These are phyloP conservation scores for Brachyrhaphis roseni DNA, from an alignment of 2,797 vertebrate species.

Conservation along the genomic window DNA sequence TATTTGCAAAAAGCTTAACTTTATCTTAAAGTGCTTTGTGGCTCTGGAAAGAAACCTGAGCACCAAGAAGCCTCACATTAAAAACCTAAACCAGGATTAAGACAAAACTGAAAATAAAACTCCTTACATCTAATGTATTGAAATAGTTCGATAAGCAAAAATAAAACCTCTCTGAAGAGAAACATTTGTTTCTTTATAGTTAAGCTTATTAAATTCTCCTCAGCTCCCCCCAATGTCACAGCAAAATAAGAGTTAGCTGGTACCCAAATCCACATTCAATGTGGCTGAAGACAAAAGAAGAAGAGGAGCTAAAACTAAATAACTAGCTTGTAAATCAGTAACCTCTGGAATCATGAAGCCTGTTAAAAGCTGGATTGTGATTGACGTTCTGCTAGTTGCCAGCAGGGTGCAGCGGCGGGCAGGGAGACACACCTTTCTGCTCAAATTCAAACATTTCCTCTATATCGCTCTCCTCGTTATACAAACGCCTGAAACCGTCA, in stretches of 20 bases:
- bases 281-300: slow-evolving; percentile 16
- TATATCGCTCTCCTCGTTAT: slow-evolving; percentile 52
- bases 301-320: slow-evolving; percentile 11
- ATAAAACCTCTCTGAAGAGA: slow-evolving; percentile 20
- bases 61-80: slow-evolving; percentile 35
- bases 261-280: slow-evolving; percentile 17
- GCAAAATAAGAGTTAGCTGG: not conserved
- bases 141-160: slow-evolving; percentile 15
- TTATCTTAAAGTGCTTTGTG: slow-evolving; percentile 75
- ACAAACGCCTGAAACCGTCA: slow-evolving; percentile 77
- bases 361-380: not conserved
- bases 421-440: slow-evolving; percentile 58
- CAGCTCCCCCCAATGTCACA: not conserved
- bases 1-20: slow-evolving; percentile 23
- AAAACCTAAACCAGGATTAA: slow-evolving; percentile 25
- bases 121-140: not conserved
- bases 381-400: slow-evolving; percentile 43
- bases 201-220: not conserved
- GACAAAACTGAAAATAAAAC: slow-evolving; percentile 1
- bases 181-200: slow-evolving; percentile 18
- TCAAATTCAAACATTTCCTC: slow-evolving; percentile 16
- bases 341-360: slow-evolving; percentile 1
- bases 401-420: slow-evolving; percentile 75
- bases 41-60: slow-evolving; percentile 50
- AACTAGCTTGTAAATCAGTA: not conserved